These are phyloP conservation scores for Archilochus colubris DNA, from an alignment of 2,113 vertebrate genomes.

Conservation along the genomic window DNA sequence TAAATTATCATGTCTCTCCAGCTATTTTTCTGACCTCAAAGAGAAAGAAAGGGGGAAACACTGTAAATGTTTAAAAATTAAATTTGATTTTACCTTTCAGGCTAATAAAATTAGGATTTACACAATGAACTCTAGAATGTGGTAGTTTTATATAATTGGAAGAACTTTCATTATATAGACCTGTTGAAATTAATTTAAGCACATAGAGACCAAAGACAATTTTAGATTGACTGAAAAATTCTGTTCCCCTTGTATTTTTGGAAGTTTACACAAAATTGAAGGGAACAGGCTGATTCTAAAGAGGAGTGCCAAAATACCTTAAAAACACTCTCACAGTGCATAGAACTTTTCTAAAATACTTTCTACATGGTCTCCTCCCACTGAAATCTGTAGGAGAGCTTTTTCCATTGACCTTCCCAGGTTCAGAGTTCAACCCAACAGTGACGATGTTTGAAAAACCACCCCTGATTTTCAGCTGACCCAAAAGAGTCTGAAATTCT, in stretches of 20 bases:
- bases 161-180: neutral
- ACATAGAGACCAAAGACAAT: neutral
- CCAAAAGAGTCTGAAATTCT: neutral
- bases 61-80: neutral
- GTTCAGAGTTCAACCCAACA: neutral
- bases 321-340: accelerated
- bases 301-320: neutral
- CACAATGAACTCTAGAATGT: neutral
- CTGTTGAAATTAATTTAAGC: neutral
- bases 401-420: neutral
- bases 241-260: neutral
- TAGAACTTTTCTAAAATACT: neutral
- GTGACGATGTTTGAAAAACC: neutral
- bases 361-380: neutral
- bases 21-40: neutral
- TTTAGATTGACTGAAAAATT: neutral
- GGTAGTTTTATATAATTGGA: neutral
- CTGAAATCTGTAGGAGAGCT: neutral
- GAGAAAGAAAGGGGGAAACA: neutral
- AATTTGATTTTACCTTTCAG: neutral
- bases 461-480: neutral
- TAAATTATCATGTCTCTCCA: neutral
- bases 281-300: neutral
- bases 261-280: neutral
- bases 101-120: neutral